These are phyloP conservation scores for Ptilonorhynchus violaceus DNA, from an alignment of 2,113 vertebrate genomes.

Conservation along the genomic window DNA sequence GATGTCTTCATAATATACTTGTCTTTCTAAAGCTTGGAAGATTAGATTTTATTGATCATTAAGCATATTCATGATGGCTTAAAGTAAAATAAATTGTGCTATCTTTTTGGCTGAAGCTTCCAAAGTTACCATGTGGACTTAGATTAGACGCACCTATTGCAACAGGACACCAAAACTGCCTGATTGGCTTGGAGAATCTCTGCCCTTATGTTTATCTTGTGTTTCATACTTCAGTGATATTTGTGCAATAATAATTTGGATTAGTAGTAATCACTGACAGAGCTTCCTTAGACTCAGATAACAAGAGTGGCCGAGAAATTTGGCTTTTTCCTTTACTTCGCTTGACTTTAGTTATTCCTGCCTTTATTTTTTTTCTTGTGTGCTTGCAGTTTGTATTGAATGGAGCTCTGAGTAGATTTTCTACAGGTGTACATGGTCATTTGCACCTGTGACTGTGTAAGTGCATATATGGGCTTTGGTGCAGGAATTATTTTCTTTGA, in stretches of 20 bases:
- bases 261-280: neutral
- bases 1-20: neutral
- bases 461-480: neutral
- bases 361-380: neutral
- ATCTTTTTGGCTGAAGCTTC: neutral
- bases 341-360: neutral
- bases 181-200: neutral
- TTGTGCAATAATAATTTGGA: neutral
- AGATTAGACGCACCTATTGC: neutral
- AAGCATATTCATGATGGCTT: neutral
- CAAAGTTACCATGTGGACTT: neutral
- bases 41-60: neutral
- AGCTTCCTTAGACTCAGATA: neutral
- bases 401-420: neutral
- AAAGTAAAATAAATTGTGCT: neutral
- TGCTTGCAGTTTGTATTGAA: neutral
- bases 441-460: neutral
- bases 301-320: neutral
- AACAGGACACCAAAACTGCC: neutral
- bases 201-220: neutral
- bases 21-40: neutral
- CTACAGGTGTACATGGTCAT: fast-evolving
- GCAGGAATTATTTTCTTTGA: neutral
- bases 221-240: neutral
- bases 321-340: neutral